phyloP scores from a whole-genome alignment of 2,888 invertebrate species.

The Sinopyrophorus schimmeli region DNA sequence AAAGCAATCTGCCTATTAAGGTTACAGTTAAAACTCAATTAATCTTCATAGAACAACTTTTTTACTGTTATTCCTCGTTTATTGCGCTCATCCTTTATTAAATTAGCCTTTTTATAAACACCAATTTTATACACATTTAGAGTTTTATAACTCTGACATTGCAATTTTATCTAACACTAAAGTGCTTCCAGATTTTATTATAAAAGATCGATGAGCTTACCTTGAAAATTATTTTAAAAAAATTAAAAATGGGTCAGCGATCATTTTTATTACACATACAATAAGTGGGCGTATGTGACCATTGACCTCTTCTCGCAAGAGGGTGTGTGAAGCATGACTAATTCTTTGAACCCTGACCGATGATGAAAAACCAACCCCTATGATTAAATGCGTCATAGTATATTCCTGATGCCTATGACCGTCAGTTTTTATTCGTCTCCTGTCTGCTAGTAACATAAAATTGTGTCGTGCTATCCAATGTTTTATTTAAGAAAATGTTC shows the following conservation, averaged over 20 bases:
- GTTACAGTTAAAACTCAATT: too few relatives aligned
- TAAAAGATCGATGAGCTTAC: too few relatives aligned
- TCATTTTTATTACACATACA: constrained; percentile 14
- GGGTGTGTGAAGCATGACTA: constrained; percentile 28
- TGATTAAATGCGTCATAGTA: constrained; percentile 28
- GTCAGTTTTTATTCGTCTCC: constrained; percentile 21
- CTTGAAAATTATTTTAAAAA: neutral
- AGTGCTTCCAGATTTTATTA: too few relatives aligned
- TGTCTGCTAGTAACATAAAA: constrained; percentile 10
- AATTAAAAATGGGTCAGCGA: constrained; percentile 16
- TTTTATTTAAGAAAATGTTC: neutral
- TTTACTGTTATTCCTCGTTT: too few relatives aligned
- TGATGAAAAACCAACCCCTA: constrained; percentile 27
- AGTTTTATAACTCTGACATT: too few relatives aligned
- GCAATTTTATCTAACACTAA: too few relatives aligned
- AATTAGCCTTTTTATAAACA: too few relatives aligned
- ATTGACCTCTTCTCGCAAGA: constrained; percentile 21
- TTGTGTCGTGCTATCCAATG: neutral
- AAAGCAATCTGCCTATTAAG: too few relatives aligned
- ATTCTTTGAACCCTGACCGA: constrained; percentile 27
- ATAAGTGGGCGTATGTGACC: constrained; percentile 23
- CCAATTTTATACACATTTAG: too few relatives aligned
- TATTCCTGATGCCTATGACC: constrained; percentile 19
- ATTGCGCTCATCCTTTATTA: too few relatives aligned
- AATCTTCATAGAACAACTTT: too few relatives aligned